These are phyloP conservation scores for Spinibarbus caldwelli DNA, from an alignment of 2,797 vertebrate genomes.

Conservation along the genomic window DNA sequence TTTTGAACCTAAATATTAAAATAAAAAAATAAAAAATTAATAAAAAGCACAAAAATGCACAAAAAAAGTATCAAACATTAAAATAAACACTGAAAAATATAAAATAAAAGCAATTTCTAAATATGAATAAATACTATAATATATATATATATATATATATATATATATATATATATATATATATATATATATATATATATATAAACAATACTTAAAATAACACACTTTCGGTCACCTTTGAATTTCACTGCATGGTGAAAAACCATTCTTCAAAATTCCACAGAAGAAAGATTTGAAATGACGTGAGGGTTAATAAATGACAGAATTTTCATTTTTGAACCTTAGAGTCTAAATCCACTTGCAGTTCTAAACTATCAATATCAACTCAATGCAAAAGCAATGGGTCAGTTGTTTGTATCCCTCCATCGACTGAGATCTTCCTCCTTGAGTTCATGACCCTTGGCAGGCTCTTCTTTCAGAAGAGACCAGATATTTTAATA, in stretches of 20 bases:
- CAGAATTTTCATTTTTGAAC: background rate
- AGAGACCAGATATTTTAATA: slow-evolving; percentile 8
- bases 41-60: background rate
- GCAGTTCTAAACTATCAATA: slow-evolving; percentile 51
- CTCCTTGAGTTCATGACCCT: slow-evolving; percentile 37
- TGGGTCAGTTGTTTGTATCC: slow-evolving; percentile 51
- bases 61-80: background rate
- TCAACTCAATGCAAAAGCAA: slow-evolving; percentile 53
- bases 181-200: too few species aligned
- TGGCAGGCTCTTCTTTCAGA: slow-evolving; percentile 36
- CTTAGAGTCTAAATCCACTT: slow-evolving; percentile 42
- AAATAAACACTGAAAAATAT: background rate
- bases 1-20: background rate
- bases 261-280: background rate
- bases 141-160: too few species aligned
- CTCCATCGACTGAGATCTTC: slow-evolving; percentile 37
- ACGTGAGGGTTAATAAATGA: background rate
- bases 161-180: too few species aligned
- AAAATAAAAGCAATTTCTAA: too few species aligned
- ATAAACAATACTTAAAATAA: background rate
- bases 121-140: too few species aligned
- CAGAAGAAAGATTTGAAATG: background rate
- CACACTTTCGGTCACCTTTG: background rate
- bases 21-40: background rate
- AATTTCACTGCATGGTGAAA: background rate